Base-by-base conservation (phyloP, 2,888 invertebrate species). In the Limnephilus lunatus region DNA sequence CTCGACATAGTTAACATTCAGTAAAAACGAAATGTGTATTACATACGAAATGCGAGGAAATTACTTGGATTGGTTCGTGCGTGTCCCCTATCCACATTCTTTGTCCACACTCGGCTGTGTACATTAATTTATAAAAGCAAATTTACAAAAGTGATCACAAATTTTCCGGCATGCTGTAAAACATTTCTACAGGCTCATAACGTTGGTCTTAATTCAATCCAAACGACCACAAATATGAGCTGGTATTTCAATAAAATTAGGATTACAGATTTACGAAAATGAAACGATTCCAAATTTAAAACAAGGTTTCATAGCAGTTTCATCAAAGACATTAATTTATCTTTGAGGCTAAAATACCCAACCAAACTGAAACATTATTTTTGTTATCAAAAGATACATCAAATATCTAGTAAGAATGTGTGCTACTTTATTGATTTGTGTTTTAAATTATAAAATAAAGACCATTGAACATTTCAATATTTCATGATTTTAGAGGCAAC, bases 121-220 rank as follows among this genome's bases (percentile, higher is more conserved):
- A 68, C n/a, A 68, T 68, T 68, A 25, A 68, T 68, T 68, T 68
- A 68, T 68, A 68, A 68, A n/a, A 68, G 25, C 68, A 68, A 68
- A 68, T 68, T 68, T 68, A 68, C 68, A 25, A 68, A 68, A 82
- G 82, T 82, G 82, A 31, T 82, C 32, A 86, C 85, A 86, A 86
- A 31, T 82, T 82, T 48, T 86, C 85, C 85, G 85, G 85, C 85
- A 48, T 44, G 48, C 85, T 7, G 85, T 85, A 86, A 86, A 86
- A 86, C 44, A 86, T 44, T 44, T 86, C 85, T 30, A 48, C 85
- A 19, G 30, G 85, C 44, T 30, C 39, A 30, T 86, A 86, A 86
- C n/a, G 15, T 86, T n/a, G 44, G 30, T 44, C 30, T 86, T 44
- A 86, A 86, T 86, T 86, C 30, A 44, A 48, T 86, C 30, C 30